Evolutionary conservation across 2,797 vertebrate species (phyloP).

Genomic region (Liparis tanakae): DNA sequence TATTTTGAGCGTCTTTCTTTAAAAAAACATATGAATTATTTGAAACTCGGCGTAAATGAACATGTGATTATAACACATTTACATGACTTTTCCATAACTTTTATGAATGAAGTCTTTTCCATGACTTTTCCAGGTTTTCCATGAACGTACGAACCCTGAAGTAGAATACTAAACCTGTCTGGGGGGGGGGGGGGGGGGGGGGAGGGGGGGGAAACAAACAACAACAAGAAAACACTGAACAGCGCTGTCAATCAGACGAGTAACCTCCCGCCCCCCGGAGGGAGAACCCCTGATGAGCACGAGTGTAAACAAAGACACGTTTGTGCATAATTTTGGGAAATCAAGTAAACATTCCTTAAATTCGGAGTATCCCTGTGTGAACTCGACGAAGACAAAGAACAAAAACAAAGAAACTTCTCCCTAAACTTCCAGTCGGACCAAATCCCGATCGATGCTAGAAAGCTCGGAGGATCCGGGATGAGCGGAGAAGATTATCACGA

Average conservation of each 20-base stretch:
- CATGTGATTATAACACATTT: too few relatives aligned
- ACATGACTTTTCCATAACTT: too few relatives aligned
- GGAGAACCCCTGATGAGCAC: constrained; percentile 35
- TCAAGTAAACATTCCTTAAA: constrained; percentile 65
- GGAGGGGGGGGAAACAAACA: not conserved
- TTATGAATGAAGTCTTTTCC: too few relatives aligned
- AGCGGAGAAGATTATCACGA: constrained; percentile 74
- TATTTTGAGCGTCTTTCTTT: too few relatives aligned
- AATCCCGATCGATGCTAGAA: constrained; percentile 78
- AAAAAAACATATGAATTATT: too few relatives aligned
- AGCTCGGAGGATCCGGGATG: constrained; percentile 70
- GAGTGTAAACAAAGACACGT: constrained; percentile 63
- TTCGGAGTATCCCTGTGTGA: constrained; percentile 58
- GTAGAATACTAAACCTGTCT: too few relatives aligned
- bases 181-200: not conserved
- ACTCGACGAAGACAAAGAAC: constrained; percentile 43
- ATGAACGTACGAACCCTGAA: too few relatives aligned
- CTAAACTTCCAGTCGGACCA: constrained; percentile 58
- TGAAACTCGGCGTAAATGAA: too few relatives aligned
- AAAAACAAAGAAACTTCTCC: constrained; percentile 60
- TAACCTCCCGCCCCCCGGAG: constrained; percentile 52
- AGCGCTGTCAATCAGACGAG: constrained; percentile 59
- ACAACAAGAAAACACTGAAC: constrained; percentile 20
- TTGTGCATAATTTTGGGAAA: constrained; percentile 62
- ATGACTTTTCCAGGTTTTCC: too few relatives aligned